A percentile compares a stretch with the other conserved stretches of the same genome.
Conservation (phyloP, 2,797 vertebrate species). For the Brachymystax lenok region DNA sequence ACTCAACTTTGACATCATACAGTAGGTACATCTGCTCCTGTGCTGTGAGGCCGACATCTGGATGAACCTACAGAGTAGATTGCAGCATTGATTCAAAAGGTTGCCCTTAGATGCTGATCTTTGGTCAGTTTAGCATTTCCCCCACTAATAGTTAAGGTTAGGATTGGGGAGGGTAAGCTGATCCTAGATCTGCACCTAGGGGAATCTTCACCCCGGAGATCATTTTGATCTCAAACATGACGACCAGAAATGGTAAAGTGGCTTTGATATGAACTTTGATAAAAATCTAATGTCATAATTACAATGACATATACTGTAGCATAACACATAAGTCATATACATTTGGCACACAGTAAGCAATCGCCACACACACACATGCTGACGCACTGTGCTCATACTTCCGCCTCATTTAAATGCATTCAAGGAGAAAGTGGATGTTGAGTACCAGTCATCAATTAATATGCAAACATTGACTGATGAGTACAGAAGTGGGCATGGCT, state of each 20-base stretch:
- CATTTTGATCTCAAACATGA: background rate
- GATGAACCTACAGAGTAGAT: constrained; percentile 57
- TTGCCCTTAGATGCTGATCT: background rate
- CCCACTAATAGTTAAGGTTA: background rate
- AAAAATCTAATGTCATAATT: no score
- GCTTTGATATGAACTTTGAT: background rate
- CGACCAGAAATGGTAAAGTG: background rate
- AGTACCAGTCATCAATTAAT: background rate
- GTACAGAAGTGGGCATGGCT: background rate
- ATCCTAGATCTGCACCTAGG: background rate
- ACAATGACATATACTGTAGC: no score
- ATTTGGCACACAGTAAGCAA: no score
- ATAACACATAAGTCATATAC: no score
- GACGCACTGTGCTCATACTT: background rate
- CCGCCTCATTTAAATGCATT: background rate
- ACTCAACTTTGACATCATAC: constrained; percentile 72
- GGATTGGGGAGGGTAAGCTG: no score
- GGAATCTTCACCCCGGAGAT: background rate
- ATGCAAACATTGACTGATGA: background rate
- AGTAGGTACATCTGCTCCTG: constrained; percentile 78
- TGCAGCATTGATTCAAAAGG: background rate
- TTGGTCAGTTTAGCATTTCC: background rate
- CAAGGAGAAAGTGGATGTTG: background rate
- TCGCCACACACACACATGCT: background rate
- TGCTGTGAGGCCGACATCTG: constrained; percentile 68